These are phyloP conservation scores for Propithecus coquereli DNA, from an alignment of 2,113 vertebrate genomes.

Conservation along the genomic window DNA sequence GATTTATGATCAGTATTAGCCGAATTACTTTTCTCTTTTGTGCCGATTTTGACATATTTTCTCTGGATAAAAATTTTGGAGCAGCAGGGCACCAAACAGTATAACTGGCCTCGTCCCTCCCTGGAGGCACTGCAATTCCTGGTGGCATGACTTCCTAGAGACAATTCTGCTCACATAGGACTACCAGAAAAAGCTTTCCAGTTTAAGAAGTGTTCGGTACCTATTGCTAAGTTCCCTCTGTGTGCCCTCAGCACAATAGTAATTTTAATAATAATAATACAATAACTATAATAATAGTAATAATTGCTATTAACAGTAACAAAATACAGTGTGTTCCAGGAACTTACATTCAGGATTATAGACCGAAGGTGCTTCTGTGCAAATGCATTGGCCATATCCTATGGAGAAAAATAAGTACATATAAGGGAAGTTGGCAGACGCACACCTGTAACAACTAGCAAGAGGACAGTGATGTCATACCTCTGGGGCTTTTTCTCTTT, in stretches of 20 bases:
- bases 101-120: not conserved
- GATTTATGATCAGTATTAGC: not conserved
- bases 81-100: not conserved
- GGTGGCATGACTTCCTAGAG: not conserved
- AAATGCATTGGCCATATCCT: constrained; percentile 98
- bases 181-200: not conserved
- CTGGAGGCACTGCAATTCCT: not conserved
- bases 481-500: not conserved
- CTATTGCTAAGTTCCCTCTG: not conserved
- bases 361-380: constrained; percentile 98
- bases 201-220: not conserved
- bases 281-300: no score
- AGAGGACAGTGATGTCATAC: not conserved
- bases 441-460: not conserved
- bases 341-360: constrained; percentile 97
- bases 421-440: constrained; percentile 33
- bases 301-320: not conserved
- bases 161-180: not conserved
- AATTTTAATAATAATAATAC: not conserved
- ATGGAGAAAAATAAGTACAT: constrained; percentile 46
- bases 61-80: not conserved
- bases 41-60: not conserved
- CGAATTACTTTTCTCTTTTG: not conserved
- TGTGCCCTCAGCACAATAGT: not conserved
- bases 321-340: not conserved